Conservation (phyloP, 2,888 invertebrate species). For the Leucania comma region DNA sequence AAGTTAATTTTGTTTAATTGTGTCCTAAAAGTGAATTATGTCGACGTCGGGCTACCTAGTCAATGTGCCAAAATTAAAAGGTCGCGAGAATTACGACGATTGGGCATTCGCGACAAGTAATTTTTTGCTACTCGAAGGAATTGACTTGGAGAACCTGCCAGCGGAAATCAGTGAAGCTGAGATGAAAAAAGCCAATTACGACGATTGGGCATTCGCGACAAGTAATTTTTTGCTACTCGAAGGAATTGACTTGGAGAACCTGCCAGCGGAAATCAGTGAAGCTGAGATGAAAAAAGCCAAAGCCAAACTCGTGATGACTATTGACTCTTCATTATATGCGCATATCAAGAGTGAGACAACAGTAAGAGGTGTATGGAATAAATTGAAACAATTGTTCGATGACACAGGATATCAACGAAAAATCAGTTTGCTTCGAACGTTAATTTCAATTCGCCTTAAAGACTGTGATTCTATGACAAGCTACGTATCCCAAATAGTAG, state of each 20-base stretch:
- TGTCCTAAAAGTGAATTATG: too few relatives aligned
- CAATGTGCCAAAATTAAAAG: too few relatives aligned
- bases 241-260: background rate
- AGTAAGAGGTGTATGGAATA: background rate
- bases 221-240: background rate
- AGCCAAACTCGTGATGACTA: slow-evolving; percentile 1
- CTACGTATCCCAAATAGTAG: slow-evolving; percentile 4
- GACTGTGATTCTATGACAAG: background rate
- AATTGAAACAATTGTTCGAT: background rate
- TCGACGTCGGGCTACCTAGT: too few relatives aligned
- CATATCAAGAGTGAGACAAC: background rate
- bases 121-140: background rate
- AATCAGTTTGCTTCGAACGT: background rate
- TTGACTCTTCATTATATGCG: slow-evolving; percentile 1
- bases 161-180: background rate
- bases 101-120: too few relatives aligned
- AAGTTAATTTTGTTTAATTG: too few relatives aligned
- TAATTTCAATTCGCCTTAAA: background rate
- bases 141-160: background rate
- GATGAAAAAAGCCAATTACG: background rate
- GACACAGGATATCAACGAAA: background rate
- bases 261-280: background rate
- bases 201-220: too few relatives aligned
- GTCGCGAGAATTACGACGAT: too few relatives aligned
- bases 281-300: background rate